phyloP scores from a whole-genome alignment of 2,113 vertebrate species.

The Muscicapa adusta region DNA sequence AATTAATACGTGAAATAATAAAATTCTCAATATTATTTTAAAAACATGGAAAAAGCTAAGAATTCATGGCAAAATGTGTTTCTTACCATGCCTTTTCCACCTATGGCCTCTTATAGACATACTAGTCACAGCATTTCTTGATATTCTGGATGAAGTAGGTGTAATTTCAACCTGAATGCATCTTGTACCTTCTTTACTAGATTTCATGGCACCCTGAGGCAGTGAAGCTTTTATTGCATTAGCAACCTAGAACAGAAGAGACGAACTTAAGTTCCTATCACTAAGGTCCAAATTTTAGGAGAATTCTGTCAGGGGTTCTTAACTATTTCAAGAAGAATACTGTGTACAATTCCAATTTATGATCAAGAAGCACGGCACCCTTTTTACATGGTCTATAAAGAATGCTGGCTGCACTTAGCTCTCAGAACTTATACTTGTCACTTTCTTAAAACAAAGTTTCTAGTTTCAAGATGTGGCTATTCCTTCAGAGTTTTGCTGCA shows the following conservation, averaged over 20 bases:
- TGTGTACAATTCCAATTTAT: not conserved
- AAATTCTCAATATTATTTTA: not conserved
- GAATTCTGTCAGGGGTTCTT: not conserved
- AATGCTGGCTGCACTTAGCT: not conserved
- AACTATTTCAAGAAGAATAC: not conserved
- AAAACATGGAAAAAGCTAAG: not conserved
- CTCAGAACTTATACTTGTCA: not conserved
- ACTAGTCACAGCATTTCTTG: constrained; percentile 96
- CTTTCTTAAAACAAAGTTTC: not conserved
- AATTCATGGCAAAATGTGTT: not conserved
- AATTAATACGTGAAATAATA: not conserved
- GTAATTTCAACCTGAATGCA: constrained; percentile 99
- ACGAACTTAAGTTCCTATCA: not conserved
- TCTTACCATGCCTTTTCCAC: constrained; percentile 98
- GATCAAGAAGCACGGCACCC: not conserved
- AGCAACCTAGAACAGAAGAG: constrained; percentile 81
- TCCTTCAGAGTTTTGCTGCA: not conserved
- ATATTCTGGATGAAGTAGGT: constrained; percentile 93
- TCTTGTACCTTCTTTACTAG: constrained; percentile 88
- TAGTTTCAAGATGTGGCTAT: not conserved
- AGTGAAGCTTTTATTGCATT: constrained; percentile 96
- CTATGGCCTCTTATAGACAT: constrained; percentile 96
- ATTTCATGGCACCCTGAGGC: constrained; percentile 87
- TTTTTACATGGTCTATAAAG: not conserved
- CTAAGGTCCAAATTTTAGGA: not conserved